Evolutionary conservation across 1,140 invertebrate species (phyloP), one percentile per base, ranked within the genome.

Genomic region (Elymnias hypermnestra): DNA sequence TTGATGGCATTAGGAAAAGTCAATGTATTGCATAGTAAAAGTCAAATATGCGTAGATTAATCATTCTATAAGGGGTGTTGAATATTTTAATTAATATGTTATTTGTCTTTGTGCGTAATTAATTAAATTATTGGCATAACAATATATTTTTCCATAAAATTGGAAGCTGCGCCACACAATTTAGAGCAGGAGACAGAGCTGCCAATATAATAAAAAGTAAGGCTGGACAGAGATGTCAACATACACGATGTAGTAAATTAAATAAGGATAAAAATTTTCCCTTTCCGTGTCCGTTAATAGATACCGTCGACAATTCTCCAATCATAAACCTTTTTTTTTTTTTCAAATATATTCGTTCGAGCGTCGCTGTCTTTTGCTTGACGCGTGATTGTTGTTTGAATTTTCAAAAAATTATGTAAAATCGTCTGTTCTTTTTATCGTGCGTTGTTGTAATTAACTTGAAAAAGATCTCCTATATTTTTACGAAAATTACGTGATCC

Each of bases 271-370:
- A 25, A 1, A 18, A 13, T 15, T 22, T 29, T 25, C 38, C 28
- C 17, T 53, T 51, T 57, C 53, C 53, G 54, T 40, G 41, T 50
- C 40, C 36, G 38, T 55, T 47, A 48, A 25, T 17, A 33, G 39
- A 45, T 58, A 55, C 56, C 60, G 53, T 51, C 56, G 60, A 58
- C 38, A 60, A 57, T 60, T 63, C 63, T 62, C 79, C 76, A 83
- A 83, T 83, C 76, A 72, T 28, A 60, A 38, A 41, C 41, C 31
- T 43, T 64, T 72, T 53, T 71, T 77, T 83, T 77, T 39, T n/a
- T n/a, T n/a, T n/a, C n/a, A n/a, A n/a, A n/a, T n/a, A 67, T 78
- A 72, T 63, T 55, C 52, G 65, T 77, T 71, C 61, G 57, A 61
- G 69, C 70, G 72, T 76, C 60, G 72, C 67, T 75, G 67, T 60